Evolutionary conservation across 1,140 invertebrate species (phyloP), one percentile per base, ranked within the genome.

Genomic region (Drosophila mojavensis): DNA sequence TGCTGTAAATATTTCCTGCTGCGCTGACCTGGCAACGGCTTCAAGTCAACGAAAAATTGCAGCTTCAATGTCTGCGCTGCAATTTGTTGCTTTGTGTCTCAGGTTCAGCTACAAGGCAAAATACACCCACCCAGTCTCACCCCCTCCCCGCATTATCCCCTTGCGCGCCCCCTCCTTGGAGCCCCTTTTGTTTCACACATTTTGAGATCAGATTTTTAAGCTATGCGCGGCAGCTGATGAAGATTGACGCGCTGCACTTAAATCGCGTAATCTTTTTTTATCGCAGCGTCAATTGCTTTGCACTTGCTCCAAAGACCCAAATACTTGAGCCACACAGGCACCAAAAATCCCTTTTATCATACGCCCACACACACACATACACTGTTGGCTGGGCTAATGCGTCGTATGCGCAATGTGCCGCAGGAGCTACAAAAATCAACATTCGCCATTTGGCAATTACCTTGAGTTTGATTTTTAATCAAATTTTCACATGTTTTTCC

Each of bases 221-320:
- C 11, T 58, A 58, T 58, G 39, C 36, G 55, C 55, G 39, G 65
- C 56, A 24, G 20, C 45, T 20, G 48, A 80, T 80, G 75, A 80
- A 75, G 78, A 80, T 80, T 80, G 78, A 80, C 78, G 66, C 55
- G 47, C 43, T 82, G 62, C 67, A 82, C 84, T 78, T 76, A 81
- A 73, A 83, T 81, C 77, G 70, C 61, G 69, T 76, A 89, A 86
- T 83, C 83, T 72, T 67, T 75, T 70, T 64, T 55, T 55, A 17
- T 28, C 50, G 67, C 75, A 69, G 66, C 78, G 78, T 81, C 85
- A 91, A 91, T 91, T 91, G 89, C 79, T 91, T 91, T 91, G 89
- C 89, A 91, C 89, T 91, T 91, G 89, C 89, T 81, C 89, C 79
- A 91, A 64, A 91, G 76, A 91, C 89, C 90, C 75, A 91, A 77